Percentiles rank a stretch among this genome's conserved stretches.
Conservation (phyloP, 2,888 invertebrate species). For the Tipula confusa region DNA sequence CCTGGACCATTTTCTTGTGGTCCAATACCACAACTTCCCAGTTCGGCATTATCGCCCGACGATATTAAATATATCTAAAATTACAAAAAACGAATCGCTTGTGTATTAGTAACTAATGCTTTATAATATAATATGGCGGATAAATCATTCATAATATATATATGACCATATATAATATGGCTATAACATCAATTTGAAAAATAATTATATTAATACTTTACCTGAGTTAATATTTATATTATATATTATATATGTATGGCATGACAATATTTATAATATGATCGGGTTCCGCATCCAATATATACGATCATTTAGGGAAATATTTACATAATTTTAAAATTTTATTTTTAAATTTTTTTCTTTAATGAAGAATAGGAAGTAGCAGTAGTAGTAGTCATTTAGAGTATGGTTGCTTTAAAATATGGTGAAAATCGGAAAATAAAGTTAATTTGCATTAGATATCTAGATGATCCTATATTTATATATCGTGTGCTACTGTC, state of each 20-base stretch:
- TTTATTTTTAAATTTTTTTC: background rate
- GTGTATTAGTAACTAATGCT: background rate
- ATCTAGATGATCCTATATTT: background rate
- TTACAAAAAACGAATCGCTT: background rate
- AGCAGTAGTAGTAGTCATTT: background rate
- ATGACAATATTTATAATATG: background rate
- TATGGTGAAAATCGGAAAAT: constrained; percentile 21
- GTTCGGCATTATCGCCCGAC: constrained; percentile 47
- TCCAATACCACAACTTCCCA: constrained; percentile 49
- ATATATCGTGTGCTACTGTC: background rate
- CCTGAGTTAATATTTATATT: no score
- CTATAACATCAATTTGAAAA: constrained; percentile 12
- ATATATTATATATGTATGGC: background rate
- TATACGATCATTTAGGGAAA: background rate
- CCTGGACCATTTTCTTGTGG: constrained; percentile 50
- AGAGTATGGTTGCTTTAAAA: background rate
- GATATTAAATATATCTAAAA: constrained; percentile 48
- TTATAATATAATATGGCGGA: background rate
- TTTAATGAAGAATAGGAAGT: background rate
- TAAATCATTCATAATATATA: background rate
- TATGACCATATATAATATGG: background rate
- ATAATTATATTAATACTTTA: background rate
- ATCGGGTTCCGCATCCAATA: background rate
- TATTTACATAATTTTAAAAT: background rate
- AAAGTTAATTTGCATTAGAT: constrained; percentile 16